Evolutionary conservation across 64 coral and sea anemone species (phyloP), one percentile per base, ranked within the genome.

Genomic region (Stylophora pistillata): DNA sequence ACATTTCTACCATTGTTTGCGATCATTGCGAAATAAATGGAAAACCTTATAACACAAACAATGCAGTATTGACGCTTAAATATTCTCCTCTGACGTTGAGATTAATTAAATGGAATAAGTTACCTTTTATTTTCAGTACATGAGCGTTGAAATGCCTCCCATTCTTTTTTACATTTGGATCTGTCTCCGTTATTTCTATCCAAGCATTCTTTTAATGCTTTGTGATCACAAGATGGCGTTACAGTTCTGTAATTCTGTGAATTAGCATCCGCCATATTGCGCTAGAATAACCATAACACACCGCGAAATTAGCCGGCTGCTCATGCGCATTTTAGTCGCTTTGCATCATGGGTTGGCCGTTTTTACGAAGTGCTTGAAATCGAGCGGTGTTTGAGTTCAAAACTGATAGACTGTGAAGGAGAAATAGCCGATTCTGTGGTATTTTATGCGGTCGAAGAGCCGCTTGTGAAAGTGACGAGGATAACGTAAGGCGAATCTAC

Each of bases 331-430:
- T 80, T 52, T 15, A 47, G 74, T 93, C 82, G 87, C 95, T 63
- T 79, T 93, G 95, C 91, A 96, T 96, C 76, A 86, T 96, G 95
- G 95, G 95, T 68, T 96, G 87, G 91, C 95, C 95, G 91, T 96
- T 96, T 95, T 95, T 88, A 55, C 95, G 85, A 90, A 93, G 95
- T 95, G 94, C 84, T 92, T 89, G 90, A 96, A 96, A 81, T 76
- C 85, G 87, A 96, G 91, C 95, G 91, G 95, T 96, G 95, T 96
- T 93, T 96, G 95, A 96, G 95, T 88, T 89, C 73, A 93, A 90
- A 93, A 73, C 85, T 93, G 91, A 28, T 55, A 88, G 70, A 74
- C 78, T 93, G 86, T 76, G 78, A 82, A 82, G 79, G 77, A 74
- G 79, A 89, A 84, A 84, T 21, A 69, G 80, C 60, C 80, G 60